Evolutionary conservation across 2,888 invertebrate species (phyloP).

Genomic region (Meganola albula): DNA sequence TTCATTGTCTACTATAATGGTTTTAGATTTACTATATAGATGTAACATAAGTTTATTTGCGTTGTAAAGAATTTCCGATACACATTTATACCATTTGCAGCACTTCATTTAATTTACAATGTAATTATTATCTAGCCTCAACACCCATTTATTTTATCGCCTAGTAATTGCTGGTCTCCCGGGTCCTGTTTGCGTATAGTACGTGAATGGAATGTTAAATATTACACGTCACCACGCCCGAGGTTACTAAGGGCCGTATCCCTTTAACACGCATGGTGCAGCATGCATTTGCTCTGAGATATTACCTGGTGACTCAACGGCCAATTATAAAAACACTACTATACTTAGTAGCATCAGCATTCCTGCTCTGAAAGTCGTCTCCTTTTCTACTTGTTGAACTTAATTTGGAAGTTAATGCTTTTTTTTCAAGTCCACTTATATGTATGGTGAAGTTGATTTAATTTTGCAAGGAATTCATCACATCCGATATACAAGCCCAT

Average conservation of each 20-base stretch:
- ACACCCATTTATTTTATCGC: conserved; percentile 16
- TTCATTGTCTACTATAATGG: no score
- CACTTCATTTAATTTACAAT: neutral
- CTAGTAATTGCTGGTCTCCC: conserved; percentile 22
- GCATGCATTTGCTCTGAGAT: conserved; percentile 28
- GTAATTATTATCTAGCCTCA: neutral
- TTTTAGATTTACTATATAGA: no score
- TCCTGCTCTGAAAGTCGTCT: conserved; percentile 28
- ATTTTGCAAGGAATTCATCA: no score
- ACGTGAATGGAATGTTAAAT: conserved; percentile 42
- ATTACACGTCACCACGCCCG: conserved; percentile 38
- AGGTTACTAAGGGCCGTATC: conserved; percentile 41
- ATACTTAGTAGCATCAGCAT: conserved; percentile 30
- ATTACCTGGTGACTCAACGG: conserved; percentile 20
- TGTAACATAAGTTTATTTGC: no score
- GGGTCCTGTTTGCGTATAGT: conserved; percentile 23
- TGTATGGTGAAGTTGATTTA: no score
- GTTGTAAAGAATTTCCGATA: no score
- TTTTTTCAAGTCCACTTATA: no score
- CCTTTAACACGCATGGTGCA: conserved; percentile 33
- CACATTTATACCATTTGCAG: no score
- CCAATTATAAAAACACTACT: conserved; percentile 25
- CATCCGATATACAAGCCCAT: neutral
- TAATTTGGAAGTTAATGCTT: neutral
- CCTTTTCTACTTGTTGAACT: conserved; percentile 10